Base-by-base conservation (phyloP, 2,113 vertebrate genomes). In the Notothenia coriiceps region DNA sequence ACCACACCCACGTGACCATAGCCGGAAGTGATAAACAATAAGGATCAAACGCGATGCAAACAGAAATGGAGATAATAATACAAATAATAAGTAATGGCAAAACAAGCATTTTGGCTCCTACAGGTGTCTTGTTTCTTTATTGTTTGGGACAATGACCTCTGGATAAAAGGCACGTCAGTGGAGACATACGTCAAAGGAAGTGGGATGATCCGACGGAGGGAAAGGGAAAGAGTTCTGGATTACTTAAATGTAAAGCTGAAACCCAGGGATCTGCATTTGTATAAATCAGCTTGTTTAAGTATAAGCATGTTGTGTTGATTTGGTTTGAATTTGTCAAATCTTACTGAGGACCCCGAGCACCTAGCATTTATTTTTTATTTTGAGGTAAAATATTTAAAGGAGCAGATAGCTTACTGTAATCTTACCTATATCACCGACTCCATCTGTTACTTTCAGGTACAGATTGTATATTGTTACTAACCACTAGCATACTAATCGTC, bases 81-180 rank as follows among this genome's bases (percentile, higher is more conserved):
- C 29, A 4, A 29, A 29, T 29, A 29, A 29, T 29, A 29, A 29
- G 29, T 29, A 29, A 29, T 29, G 29, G 3, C 3, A 29, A 29
- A 29, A 29, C 29, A 29, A 29, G 29, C 29, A 29, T 29, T 29
- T 4, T 29, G 29, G 29, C 29, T 29, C 29, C 29, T 29, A 29
- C 29, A 29, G 29, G 29, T 29, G 78, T 91, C 78, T 82, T 51
- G 67, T 91, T 92, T 91, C 86, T 77, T 79, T 56, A 83, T 90
- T 91, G 88, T 91, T 86, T 74, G 66, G 25, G 83, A 86, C 85
- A 90, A 89, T 79, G 80, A 84, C 75, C 14, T 86, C 55, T 57
- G 61, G 61, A 89, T 88, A 72, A 88, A 88, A 87, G 83, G 72
- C 76, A 43, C 84, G 78, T 87, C 84, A 84, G 70, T 51, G 13